These are phyloP conservation scores for Parnassius glacialis DNA, from an alignment of 2,888 invertebrate genomes.

Conservation along the genomic window DNA sequence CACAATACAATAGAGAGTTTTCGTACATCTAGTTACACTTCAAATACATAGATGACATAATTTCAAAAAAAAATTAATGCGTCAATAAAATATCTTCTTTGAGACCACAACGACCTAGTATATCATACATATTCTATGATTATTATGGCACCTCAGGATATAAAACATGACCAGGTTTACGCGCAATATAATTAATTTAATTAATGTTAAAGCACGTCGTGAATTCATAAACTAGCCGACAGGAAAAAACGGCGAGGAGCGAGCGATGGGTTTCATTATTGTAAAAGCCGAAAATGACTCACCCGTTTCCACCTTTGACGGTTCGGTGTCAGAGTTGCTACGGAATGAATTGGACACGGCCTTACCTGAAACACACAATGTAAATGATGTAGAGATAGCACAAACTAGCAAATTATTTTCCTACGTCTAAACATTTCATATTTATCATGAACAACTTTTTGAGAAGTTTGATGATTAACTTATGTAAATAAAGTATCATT, in stretches of 20 bases:
- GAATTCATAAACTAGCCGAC: conserved; percentile 4
- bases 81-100: too few species aligned
- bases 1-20: too few species aligned
- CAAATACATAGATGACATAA: too few species aligned
- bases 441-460: too few species aligned
- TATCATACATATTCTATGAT: not conserved
- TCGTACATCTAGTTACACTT: too few species aligned
- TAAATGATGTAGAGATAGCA: conserved; percentile 10
- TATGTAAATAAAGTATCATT: too few species aligned
- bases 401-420: not conserved
- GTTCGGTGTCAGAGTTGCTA: conserved; percentile 26
- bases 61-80: too few species aligned
- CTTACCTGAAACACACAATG: conserved; percentile 34
- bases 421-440: too few species aligned
- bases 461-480: too few species aligned
- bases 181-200: conserved; percentile 24
- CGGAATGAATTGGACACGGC: conserved; percentile 31
- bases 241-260: conserved; percentile 6
- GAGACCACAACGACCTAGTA: too few species aligned
- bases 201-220: conserved; percentile 6
- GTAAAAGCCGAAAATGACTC: conserved; percentile 49
- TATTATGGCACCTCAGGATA: not conserved
- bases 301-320: conserved; percentile 31
- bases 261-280: conserved; percentile 41
- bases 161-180: not conserved